phyloP scores from a whole-genome alignment of 2,797 vertebrate genomes.

The Cichlasoma orientale region DNA sequence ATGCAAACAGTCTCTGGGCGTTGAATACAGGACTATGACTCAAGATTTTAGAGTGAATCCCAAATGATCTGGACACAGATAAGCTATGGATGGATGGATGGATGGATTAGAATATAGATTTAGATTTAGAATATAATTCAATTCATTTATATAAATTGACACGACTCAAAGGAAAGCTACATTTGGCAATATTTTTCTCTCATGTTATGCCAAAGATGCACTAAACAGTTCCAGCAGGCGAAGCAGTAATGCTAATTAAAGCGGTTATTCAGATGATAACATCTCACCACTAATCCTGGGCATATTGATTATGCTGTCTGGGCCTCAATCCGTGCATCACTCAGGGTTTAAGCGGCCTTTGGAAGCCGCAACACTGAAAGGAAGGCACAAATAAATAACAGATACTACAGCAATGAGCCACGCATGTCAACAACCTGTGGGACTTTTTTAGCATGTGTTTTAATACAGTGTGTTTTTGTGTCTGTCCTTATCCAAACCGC shows the following conservation, averaged over 20 bases:
- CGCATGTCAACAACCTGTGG: not conserved
- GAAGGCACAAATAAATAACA: slow-evolving; percentile 50
- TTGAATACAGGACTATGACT: no score
- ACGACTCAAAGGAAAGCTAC: not conserved
- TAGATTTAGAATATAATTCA: not conserved
- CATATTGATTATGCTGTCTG: slow-evolving; percentile 66
- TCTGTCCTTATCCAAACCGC: not conserved
- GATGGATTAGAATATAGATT: not conserved
- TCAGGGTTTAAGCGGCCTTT: slow-evolving; percentile 55
- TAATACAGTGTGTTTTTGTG: not conserved
- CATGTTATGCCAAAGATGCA: not conserved
- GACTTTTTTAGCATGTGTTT: not conserved
- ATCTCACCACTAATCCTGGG: slow-evolving; percentile 25
- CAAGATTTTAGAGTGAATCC: not conserved
- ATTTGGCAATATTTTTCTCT: not conserved
- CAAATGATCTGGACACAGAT: no score
- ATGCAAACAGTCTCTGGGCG: not conserved
- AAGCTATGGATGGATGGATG: not conserved
- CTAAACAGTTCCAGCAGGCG: not conserved
- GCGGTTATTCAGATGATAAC: slow-evolving; percentile 37
- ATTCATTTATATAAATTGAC: not conserved
- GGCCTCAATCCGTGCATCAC: slow-evolving; percentile 41
- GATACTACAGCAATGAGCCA: slow-evolving; percentile 2
- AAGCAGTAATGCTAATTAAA: slow-evolving; percentile 43
- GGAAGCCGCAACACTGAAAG: slow-evolving; percentile 38